Evolutionary conservation across 2,797 vertebrate species (phyloP).

Genomic region (Sylvia borin): DNA sequence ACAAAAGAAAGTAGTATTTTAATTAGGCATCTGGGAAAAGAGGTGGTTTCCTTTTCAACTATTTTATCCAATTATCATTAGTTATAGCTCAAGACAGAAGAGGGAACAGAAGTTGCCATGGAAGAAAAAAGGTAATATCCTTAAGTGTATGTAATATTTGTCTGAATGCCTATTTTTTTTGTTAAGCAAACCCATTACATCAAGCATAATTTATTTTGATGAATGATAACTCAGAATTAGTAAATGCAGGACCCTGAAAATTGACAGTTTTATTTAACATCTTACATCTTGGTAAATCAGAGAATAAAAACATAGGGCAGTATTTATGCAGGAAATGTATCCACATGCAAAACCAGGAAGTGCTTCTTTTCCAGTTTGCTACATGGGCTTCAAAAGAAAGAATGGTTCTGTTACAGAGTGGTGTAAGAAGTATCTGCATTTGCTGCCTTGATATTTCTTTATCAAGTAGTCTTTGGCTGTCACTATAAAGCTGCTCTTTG

Average conservation of each 20-base stretch:
- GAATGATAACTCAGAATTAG: neutral
- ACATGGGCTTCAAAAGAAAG: neutral
- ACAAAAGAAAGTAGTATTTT: neutral
- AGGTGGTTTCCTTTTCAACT: neutral
- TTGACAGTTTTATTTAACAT: neutral
- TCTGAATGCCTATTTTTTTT: neutral
- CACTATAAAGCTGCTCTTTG: neutral
- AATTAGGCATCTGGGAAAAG: neutral
- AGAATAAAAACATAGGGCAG: neutral
- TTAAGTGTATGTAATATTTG: neutral
- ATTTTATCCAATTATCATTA: neutral
- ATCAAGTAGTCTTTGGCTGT: neutral
- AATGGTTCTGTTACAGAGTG: neutral
- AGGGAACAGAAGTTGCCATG: neutral
- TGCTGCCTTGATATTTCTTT: neutral
- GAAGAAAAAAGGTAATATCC: neutral
- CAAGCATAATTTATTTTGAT: neutral
- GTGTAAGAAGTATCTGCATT: neutral
- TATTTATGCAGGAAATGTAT: neutral
- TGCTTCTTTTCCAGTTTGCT: neutral
- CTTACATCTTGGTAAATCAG: neutral
- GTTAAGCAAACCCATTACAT: neutral
- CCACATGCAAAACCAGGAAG: neutral
- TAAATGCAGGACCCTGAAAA: neutral
- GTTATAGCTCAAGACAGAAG: neutral